Percentiles rank a stretch among this genome's conserved stretches.
These are phyloP conservation scores for Drosophila funebris DNA, from an alignment of 1,140 invertebrate species.

Conservation along the genomic window DNA sequence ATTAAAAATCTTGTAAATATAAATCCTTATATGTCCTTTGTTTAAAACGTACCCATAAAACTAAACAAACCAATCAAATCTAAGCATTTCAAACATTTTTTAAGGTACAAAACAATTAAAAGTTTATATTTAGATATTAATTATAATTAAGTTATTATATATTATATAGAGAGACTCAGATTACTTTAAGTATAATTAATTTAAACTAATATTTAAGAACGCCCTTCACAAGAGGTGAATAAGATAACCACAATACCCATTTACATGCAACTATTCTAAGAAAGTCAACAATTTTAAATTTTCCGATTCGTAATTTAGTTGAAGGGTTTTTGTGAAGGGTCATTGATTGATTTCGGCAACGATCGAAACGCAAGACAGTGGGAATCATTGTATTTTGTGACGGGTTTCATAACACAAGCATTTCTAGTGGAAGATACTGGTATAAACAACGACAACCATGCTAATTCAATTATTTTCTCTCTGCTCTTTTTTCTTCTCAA, in stretches of 20 bases:
- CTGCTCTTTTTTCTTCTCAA: constrained; percentile 83
- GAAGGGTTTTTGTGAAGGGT: constrained; percentile 38
- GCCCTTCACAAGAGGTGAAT: constrained; percentile 34
- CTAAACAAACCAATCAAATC: constrained; percentile 36
- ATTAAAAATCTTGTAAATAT: constrained; percentile 71
- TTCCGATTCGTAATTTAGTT: neutral
- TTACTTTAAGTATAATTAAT: constrained; percentile 9
- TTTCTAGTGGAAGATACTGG: constrained; percentile 44
- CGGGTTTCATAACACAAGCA: constrained; percentile 48
- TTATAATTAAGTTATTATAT: constrained; percentile 3
- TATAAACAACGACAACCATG: constrained; percentile 66
- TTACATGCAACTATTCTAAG: neutral
- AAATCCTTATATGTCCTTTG: constrained; percentile 80
- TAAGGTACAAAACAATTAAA: constrained; percentile 2
- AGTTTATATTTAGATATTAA: constrained; percentile 7
- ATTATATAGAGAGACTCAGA: neutral
- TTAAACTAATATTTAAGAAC: constrained; percentile 15
- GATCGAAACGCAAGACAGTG: constrained; percentile 49
- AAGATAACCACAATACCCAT: constrained; percentile 16
- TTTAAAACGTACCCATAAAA: constrained; percentile 53
- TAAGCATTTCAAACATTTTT: constrained; percentile 16
- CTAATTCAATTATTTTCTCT: constrained; percentile 84
- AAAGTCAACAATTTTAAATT: neutral
- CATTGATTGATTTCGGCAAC: constrained; percentile 37
- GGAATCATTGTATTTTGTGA: constrained; percentile 12